A percentile compares a stretch with the other conserved stretches of the same genome.
phyloP scores from a whole-genome alignment of 1,140 invertebrate genomes.

The Drosophila grimshawi region DNA sequence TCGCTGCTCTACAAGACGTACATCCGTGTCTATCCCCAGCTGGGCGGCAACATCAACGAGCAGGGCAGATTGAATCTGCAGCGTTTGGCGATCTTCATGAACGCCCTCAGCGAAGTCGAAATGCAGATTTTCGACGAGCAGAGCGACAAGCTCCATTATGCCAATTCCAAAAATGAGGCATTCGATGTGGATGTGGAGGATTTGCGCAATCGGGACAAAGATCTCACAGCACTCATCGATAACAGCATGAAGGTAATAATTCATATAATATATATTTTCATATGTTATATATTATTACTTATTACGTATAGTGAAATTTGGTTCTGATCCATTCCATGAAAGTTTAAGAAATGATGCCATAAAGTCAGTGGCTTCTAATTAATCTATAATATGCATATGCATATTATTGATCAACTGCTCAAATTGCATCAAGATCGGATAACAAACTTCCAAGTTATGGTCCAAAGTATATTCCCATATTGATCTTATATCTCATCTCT shows the following conservation, averaged over 20 bases:
- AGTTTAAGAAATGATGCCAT: too few relatives aligned
- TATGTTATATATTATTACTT: too few relatives aligned
- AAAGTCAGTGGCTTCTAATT: too few relatives aligned
- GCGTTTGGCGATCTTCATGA: slow-evolving; percentile 95
- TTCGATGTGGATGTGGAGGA: slow-evolving; percentile 68
- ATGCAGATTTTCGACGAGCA: slow-evolving; percentile 93
- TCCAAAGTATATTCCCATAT: too few relatives aligned
- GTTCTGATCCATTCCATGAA: too few relatives aligned
- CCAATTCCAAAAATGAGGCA: slow-evolving; percentile 89
- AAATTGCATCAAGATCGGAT: too few relatives aligned
- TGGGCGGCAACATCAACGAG: slow-evolving; percentile 97
- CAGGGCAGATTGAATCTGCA: slow-evolving; percentile 92
- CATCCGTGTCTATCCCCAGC: slow-evolving; percentile 92
- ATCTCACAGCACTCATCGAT: slow-evolving; percentile 65
- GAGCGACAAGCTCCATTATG: slow-evolving; percentile 93
- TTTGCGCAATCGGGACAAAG: slow-evolving; percentile 65
- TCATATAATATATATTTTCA: too few relatives aligned
- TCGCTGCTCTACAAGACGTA: slow-evolving; percentile 95
- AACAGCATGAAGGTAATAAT: slow-evolving; percentile 58
- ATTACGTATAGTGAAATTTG: too few relatives aligned
- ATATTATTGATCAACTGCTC: too few relatives aligned
- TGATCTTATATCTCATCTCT: too few relatives aligned
- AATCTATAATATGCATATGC: too few relatives aligned
- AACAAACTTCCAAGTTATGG: too few relatives aligned
- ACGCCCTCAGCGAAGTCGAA: slow-evolving; percentile 91